phyloP scores from a whole-genome alignment of 2,113 vertebrate species.

The Dascyllus trimaculatus region DNA sequence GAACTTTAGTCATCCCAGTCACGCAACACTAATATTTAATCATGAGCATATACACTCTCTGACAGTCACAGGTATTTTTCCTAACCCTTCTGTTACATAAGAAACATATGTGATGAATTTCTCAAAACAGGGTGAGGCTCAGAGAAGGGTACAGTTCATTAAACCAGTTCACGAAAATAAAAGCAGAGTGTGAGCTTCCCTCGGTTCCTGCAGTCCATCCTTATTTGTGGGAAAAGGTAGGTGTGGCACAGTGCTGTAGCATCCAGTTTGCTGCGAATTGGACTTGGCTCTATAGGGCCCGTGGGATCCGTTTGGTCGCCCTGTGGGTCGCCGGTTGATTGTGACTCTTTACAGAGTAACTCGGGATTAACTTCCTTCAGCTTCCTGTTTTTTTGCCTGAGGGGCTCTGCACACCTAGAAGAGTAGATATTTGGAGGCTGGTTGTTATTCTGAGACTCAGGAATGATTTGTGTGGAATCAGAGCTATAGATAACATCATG shows the following conservation, averaged over 20 bases:
- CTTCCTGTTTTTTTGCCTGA: constrained; percentile 85
- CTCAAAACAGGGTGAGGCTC: background rate
- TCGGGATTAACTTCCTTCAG: constrained; percentile 88
- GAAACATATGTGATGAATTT: constrained; percentile 18
- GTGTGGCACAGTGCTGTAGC: constrained; percentile 90
- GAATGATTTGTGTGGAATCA: background rate
- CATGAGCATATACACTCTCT: constrained; percentile 16
- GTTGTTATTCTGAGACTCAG: background rate
- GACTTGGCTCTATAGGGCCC: constrained; percentile 58
- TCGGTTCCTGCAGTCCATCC: constrained; percentile 92
- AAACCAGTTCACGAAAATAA: background rate
- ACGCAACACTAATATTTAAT: constrained; percentile 42
- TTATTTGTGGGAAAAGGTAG: constrained; percentile 89
- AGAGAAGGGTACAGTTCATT: background rate
- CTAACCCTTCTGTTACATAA: constrained; percentile 35
- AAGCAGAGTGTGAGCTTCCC: constrained; percentile 82
- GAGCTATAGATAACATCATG: background rate
- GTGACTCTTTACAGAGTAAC: constrained; percentile 84
- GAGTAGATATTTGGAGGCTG: constrained; percentile 2
- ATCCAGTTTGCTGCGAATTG: constrained; percentile 80
- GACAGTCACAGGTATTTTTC: constrained; percentile 23
- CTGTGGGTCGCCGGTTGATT: background rate
- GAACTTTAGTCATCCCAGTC: constrained; percentile 16
- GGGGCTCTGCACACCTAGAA: constrained; percentile 86
- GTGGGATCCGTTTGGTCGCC: constrained; percentile 36